These are phyloP conservation scores for Malurus cyaneus DNA, from an alignment of 2,113 vertebrate genomes.

Conservation along the genomic window DNA sequence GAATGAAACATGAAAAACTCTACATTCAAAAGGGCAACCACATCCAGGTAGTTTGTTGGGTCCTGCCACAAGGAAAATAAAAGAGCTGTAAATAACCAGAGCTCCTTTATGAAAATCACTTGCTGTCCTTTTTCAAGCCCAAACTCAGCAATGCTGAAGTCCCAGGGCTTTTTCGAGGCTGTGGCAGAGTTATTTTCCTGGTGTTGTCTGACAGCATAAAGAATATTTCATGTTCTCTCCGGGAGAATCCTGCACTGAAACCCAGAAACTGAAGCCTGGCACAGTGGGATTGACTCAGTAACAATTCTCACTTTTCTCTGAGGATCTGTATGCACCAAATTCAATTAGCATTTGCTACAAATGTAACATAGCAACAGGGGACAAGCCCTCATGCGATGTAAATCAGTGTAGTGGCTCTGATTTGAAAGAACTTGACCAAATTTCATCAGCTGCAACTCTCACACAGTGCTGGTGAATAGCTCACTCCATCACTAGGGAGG, in stretches of 20 bases:
- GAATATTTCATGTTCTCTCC: neutral
- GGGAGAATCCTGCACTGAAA: neutral
- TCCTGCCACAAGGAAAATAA: neutral
- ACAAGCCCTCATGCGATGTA: neutral
- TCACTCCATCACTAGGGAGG: neutral
- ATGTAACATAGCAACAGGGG: conserved; percentile 9
- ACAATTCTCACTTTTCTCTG: conserved; percentile 35
- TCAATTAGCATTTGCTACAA: conserved; percentile 45
- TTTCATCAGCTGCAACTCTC: conserved; percentile 30
- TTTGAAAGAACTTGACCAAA: neutral
- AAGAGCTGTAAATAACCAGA: neutral
- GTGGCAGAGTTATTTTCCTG: neutral
- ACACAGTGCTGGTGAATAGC: neutral
- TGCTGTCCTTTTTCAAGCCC: neutral
- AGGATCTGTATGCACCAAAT: neutral
- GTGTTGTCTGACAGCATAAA: neutral
- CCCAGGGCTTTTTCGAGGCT: neutral
- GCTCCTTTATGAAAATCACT: neutral
- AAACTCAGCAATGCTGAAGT: neutral
- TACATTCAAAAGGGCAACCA: neutral
- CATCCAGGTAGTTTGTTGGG: neutral
- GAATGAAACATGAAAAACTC: neutral
- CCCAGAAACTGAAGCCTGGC: neutral
- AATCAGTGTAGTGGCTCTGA: neutral
- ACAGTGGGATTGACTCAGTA: neutral